Evolutionary conservation across 1,140 invertebrate genomes (phyloP).

Genomic region (Drosophila tsacasi): DNA sequence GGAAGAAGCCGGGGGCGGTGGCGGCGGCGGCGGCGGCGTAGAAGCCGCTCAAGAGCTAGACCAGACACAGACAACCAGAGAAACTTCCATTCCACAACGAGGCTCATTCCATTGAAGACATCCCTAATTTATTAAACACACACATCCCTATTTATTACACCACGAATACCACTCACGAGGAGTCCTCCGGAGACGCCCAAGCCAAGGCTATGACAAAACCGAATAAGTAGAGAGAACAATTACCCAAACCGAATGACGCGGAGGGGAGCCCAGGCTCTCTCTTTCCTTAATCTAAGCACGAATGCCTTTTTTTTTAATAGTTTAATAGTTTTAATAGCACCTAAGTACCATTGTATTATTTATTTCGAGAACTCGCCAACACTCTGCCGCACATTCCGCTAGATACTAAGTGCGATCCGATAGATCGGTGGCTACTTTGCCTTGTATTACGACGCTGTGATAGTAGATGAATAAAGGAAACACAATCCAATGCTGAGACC

Average conservation of each 20-base stretch:
- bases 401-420: slow-evolving; percentile 38
- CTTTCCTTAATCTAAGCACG: background rate
- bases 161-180: slow-evolving; percentile 18
- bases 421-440: slow-evolving; percentile 32
- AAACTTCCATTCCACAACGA: slow-evolving; percentile 48
- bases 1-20: background rate
- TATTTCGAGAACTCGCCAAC: slow-evolving; percentile 54
- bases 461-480: slow-evolving; percentile 59
- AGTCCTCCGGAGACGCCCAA: slow-evolving; percentile 4
- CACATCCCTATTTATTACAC: slow-evolving; percentile 41
- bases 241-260: slow-evolving; percentile 13
- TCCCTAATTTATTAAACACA: slow-evolving; percentile 46
- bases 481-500: slow-evolving; percentile 39
- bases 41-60: background rate
- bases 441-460: slow-evolving; percentile 77
- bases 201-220: slow-evolving; percentile 48
- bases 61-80: slow-evolving; percentile 2
- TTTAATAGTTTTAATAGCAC: slow-evolving; percentile 11
- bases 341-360: slow-evolving; percentile 60
- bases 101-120: slow-evolving; percentile 49
- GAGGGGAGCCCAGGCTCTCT: background rate
- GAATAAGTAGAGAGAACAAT: slow-evolving; percentile 36
- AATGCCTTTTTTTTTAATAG: slow-evolving; percentile 22
- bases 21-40: background rate
- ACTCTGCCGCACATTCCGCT: slow-evolving; percentile 46